A percentile compares a stretch with the other conserved stretches of the same genome.
Evolutionary conservation across 2,113 vertebrate species (phyloP).

Genomic region (Camelus dromedarius): DNA sequence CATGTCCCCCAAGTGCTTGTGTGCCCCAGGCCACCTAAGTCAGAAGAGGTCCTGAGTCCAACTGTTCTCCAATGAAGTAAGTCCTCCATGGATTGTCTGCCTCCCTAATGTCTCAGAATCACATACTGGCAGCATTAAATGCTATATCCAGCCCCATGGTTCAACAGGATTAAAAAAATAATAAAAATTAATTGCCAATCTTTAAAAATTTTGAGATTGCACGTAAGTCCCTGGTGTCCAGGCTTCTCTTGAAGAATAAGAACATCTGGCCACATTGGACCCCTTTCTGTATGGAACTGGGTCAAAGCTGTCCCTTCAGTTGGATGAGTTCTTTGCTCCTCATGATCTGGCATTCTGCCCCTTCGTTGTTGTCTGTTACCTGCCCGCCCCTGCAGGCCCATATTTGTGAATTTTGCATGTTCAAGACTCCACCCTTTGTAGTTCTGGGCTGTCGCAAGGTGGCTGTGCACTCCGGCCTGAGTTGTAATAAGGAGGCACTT

Average conservation of each 20-base stretch:
- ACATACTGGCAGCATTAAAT: neutral
- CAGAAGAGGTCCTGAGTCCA: neutral
- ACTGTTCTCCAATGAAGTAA: neutral
- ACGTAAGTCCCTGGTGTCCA: neutral
- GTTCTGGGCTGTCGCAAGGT: neutral
- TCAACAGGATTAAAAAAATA: neutral
- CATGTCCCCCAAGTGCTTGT: neutral
- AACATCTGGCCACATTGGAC: neutral
- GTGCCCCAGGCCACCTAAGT: too few species aligned
- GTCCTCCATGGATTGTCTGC: fast-evolving
- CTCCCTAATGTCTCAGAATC: fast-evolving
- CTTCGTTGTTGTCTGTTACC: fast-evolving
- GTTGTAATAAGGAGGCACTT: fast-evolving
- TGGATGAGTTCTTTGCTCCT: fast-evolving
- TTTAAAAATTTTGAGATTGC: neutral
- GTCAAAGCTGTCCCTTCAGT: too few species aligned
- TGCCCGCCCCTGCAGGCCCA: neutral
- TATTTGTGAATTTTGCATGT: neutral
- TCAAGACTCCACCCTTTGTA: neutral
- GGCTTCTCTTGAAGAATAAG: neutral
- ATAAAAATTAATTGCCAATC: neutral
- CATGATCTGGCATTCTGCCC: fast-evolving
- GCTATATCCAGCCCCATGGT: neutral
- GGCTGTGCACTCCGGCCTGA: neutral
- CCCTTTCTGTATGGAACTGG: neutral